Base-by-base conservation (phyloP, 1,140 invertebrate species). In the Calliphora vicina region DNA sequence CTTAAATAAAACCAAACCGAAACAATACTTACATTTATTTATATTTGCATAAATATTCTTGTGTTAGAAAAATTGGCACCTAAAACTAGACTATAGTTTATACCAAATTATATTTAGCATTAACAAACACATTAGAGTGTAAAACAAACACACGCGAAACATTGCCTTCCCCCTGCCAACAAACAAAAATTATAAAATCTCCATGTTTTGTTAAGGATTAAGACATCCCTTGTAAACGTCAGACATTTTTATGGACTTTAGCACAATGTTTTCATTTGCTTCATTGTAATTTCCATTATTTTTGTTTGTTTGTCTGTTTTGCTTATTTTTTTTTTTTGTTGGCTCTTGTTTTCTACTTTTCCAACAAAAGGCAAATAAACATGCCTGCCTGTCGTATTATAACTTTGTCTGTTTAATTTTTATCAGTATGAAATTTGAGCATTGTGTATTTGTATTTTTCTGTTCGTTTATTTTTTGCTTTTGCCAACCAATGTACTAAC, bases 401-500 rank as follows among this genome's bases (percentile, higher is more conserved):
- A 26, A 72, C 9, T 23, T 74, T 74, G 29, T 74, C 72, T 74
- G 72, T 74, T 74, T 74, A 35, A 74, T 35, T 74, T 74, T 74
- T 74, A 74, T 74, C 72, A 27, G 71, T 73, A 50, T 50, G 71
- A 13, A 25, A 73, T 73, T n/a, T 73, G 71, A 73, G 71, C 12
- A 73, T 13, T 26, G 35, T 35, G 10, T 35, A 35, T 35, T 35
- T 35, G 35, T 35, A 8, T 35, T 35, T 35, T 35, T 35, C 35
- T 35, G 35, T 8, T 35, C 29, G 29, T 35, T 35, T 35, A 8
- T 35, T 35, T 35, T 35, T 35, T 2, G 9, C 9, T 73, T n/a
- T 73, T 73, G 26, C 71, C 71, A 73, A 23, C 73, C 73, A 76
- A 76, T 6, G 9, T 23, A 17, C 61, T 10, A 67, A 20, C 61